Percentiles rank a stretch among this genome's conserved stretches.
These are phyloP conservation scores for Halocaridina rubra DNA, from an alignment of 2,888 invertebrate species.

Conservation along the genomic window DNA sequence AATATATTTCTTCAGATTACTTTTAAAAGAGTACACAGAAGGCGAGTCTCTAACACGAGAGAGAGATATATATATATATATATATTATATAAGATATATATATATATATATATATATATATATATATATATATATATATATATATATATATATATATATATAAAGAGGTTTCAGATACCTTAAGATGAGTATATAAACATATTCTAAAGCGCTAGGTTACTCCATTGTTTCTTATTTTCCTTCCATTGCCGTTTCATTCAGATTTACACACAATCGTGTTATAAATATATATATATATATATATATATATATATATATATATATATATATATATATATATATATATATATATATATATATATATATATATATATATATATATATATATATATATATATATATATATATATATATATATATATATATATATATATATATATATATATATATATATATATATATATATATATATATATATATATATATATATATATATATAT, in stretches of 20 bases:
- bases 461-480: background rate
- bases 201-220: too few relatives aligned
- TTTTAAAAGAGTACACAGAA: too few relatives aligned
- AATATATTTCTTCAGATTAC: too few relatives aligned
- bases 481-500: background rate
- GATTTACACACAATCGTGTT: background rate
- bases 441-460: background rate
- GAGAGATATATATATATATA: background rate
- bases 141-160: background rate
- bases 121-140: background rate
- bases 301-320: background rate
- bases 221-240: too few relatives aligned
- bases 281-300: background rate
- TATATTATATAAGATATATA: too few relatives aligned
- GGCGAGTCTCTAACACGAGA: background rate
- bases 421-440: background rate
- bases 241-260: background rate
- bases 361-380: background rate
- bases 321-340: background rate
- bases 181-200: too few relatives aligned
- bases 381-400: background rate
- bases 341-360: background rate
- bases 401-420: constrained; percentile 1
- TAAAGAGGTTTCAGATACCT: background rate
- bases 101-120: too few relatives aligned